Evolutionary conservation across 2,888 invertebrate genomes (phyloP).

Genomic region (Poecilus cupreus): DNA sequence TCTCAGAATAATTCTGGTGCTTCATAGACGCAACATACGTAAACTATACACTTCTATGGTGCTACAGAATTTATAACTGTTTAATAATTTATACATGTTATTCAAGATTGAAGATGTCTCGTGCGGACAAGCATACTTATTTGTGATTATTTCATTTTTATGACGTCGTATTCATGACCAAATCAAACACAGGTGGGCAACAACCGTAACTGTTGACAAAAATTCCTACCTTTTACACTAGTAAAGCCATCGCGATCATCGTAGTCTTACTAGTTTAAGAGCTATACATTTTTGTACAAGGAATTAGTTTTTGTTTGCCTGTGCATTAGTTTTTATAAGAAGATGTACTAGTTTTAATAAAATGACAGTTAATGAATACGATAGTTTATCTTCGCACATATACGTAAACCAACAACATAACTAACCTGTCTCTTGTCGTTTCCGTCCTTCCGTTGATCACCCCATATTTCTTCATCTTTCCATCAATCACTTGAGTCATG

Average conservation of each 20-base stretch:
- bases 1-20: constrained; percentile 70
- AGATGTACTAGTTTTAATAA: constrained; percentile 15
- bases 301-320: no score
- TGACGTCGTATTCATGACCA: constrained; percentile 37
- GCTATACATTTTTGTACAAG: no score
- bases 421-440: constrained; percentile 34
- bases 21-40: constrained; percentile 68
- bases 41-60: constrained; percentile 68
- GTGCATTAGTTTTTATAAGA: constrained; percentile 12
- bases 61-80: constrained; percentile 68
- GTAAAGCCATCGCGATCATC: no score
- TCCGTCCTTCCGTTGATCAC: constrained; percentile 17
- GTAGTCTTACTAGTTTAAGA: no score
- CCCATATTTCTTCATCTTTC: constrained; percentile 31
- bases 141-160: constrained; percentile 19
- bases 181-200: no score
- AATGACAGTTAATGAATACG: constrained; percentile 17
- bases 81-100: constrained; percentile 51
- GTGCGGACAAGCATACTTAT: constrained; percentile 21
- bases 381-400: constrained; percentile 23
- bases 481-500: constrained; percentile 40
- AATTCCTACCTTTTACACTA: no score
- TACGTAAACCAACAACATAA: constrained; percentile 9
- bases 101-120: constrained; percentile 13
- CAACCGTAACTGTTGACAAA: no score